These are phyloP conservation scores for Lepus timidus DNA, from an alignment of 2,113 vertebrate species.

Conservation along the genomic window DNA sequence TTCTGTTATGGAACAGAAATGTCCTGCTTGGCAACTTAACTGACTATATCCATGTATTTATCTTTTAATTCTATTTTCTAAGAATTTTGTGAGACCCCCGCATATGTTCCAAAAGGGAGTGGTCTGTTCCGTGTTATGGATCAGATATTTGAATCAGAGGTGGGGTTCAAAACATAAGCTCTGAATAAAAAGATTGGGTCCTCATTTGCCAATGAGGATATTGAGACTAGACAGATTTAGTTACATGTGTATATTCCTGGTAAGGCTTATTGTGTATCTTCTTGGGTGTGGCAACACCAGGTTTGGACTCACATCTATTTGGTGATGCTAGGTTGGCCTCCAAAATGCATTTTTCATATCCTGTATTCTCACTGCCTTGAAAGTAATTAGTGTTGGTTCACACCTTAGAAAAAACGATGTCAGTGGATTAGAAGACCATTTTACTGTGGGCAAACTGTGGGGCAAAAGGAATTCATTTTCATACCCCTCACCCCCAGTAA, in stretches of 20 bases:
- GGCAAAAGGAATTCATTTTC: background rate
- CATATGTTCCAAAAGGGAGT: background rate
- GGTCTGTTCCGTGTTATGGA: background rate
- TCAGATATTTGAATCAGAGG: background rate
- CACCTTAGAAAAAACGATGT: background rate
- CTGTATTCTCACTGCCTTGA: slow-evolving; percentile 29
- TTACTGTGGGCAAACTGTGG: background rate
- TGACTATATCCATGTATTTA: no score
- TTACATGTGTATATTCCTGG: background rate
- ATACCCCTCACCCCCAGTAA: background rate
- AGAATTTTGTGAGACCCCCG: no score
- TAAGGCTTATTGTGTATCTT: background rate
- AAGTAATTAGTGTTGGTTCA: slow-evolving; percentile 44
- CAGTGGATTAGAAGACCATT: background rate
- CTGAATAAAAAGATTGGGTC: background rate
- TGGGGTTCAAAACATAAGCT: background rate
- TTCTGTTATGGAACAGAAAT: no score
- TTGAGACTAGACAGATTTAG: background rate
- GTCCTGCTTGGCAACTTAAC: no score
- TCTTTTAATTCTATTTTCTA: no score
- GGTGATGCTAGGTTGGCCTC: background rate
- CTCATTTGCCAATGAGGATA: background rate
- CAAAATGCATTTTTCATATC: background rate
- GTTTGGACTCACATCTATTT: background rate
- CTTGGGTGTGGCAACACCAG: background rate